Base-by-base conservation (phyloP, 2,888 invertebrate species). In the Tanaodytes sp. region DNA sequence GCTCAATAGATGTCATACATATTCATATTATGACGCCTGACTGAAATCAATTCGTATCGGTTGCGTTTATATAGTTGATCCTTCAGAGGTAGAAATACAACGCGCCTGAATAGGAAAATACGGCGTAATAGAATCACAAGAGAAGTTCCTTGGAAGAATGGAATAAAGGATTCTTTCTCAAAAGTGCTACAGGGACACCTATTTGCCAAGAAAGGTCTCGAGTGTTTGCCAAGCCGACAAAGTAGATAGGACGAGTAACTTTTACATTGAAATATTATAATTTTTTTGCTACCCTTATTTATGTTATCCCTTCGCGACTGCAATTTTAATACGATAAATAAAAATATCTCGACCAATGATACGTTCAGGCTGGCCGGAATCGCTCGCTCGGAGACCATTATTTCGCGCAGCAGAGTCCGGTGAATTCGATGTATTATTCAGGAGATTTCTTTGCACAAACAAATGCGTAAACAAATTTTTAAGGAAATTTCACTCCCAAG, bases 1-100 rank as follows among this genome's bases (percentile, higher is more conserved):
- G 73, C 74, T 75, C 75, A 70, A 76, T 78, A 73, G 76, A 76
- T 73, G 69, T 61, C 67, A 76, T 76, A 58, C 74, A 77, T 76
- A 76, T 78, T 76, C 75, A 76, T 75, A 71, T 73, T 67, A 63
- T 71, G 65, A 73, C 67, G 73, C 71, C 64, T 62, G 66, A 49
- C 61, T 59, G 67, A 71, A 73, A 73, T 69, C 71, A 73, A 73
- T 73, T 71, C 66, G 71, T 71, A 66, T 71, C 71, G 62, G 71
- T 65, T 62, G 62, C 71, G 62, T 66, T 63, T 66, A 63, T 71
- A 65, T 62, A 70, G 64, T 59, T 61, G 69, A 71, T 65, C 66
- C 58, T 62, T 48, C 65, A 57, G 61, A 59, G 65, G 57, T 48
- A 52, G 62, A 62, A 68, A 62, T 63, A 64, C 64, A 69, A 54